These are phyloP conservation scores for Drosophila arizonae DNA, from an alignment of 1,140 invertebrate genomes.

Conservation along the genomic window DNA sequence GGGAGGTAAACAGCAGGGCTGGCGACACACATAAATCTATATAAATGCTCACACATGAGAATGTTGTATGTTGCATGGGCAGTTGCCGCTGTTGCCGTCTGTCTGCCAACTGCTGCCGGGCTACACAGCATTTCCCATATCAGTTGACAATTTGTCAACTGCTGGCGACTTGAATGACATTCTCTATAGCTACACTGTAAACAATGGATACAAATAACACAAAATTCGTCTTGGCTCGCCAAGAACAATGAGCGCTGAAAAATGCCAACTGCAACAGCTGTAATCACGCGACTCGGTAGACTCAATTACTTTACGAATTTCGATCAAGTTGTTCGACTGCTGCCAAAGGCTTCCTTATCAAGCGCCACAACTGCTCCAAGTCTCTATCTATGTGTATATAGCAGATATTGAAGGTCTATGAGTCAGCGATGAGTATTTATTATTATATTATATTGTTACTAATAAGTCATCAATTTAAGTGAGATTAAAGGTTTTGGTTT, in stretches of 20 bases:
- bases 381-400: neutral
- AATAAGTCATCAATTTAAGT: neutral
- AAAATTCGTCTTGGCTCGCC: constrained; percentile 41
- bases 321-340: constrained; percentile 7
- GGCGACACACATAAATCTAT: constrained; percentile 61
- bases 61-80: constrained; percentile 24
- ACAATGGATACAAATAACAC: constrained; percentile 55
- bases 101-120: constrained; percentile 20
- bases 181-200: constrained; percentile 49
- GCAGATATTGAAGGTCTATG: constrained; percentile 2
- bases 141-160: constrained; percentile 79
- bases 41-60: constrained; percentile 70
- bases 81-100: constrained; percentile 11
- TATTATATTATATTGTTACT: neutral
- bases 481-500: neutral
- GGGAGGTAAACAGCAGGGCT: constrained; percentile 20
- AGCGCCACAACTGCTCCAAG: neutral
- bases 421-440: neutral
- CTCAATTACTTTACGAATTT: constrained; percentile 35
- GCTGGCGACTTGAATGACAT: constrained; percentile 76
- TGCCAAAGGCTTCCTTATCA: constrained; percentile 42
- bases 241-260: constrained; percentile 25
- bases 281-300: constrained; percentile 51
- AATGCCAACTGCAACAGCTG: constrained; percentile 38
- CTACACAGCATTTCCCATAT: constrained; percentile 60